A percentile compares a stretch with the other conserved stretches of the same genome.
phyloP scores from a whole-genome alignment of 1,140 invertebrate species.

The Drosophila nannoptera region DNA sequence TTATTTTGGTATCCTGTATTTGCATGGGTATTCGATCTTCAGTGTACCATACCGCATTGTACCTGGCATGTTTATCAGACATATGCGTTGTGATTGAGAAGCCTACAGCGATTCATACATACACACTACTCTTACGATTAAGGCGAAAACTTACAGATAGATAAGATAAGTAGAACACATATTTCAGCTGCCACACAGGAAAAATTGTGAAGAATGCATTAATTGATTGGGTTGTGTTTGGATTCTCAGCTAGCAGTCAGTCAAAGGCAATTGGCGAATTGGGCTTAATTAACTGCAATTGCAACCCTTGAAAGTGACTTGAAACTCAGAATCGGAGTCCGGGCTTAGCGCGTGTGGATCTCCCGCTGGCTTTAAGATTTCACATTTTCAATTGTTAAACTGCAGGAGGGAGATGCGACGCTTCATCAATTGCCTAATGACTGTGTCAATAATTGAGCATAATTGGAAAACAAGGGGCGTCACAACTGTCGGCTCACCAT shows the following conservation, averaged over 20 bases:
- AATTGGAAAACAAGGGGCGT: constrained; percentile 68
- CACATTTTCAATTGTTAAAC: constrained; percentile 44
- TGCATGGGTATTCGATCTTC: background rate
- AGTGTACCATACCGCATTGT: constrained; percentile 1
- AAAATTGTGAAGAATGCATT: constrained; percentile 4
- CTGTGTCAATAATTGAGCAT: constrained; percentile 72
- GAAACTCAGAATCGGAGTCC: constrained; percentile 16
- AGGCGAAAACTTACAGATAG: constrained; percentile 34
- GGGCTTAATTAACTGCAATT: constrained; percentile 63
- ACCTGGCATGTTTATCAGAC: constrained; percentile 56
- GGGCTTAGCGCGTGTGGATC: constrained; percentile 28
- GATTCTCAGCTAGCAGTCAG: constrained; percentile 6
- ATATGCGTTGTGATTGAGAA: constrained; percentile 49
- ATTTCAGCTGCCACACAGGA: background rate
- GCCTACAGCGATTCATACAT: constrained; percentile 30
- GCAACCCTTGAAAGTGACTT: constrained; percentile 41
- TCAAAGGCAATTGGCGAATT: constrained; percentile 50
- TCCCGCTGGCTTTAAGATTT: constrained; percentile 48
- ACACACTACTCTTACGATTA: constrained; percentile 10
- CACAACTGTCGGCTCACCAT: constrained; percentile 31
- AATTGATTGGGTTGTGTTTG: constrained; percentile 34
- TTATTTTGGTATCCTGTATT: background rate
- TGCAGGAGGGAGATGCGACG: constrained; percentile 21
- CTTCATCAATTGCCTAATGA: constrained; percentile 51
- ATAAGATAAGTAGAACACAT: constrained; percentile 54